Evolutionary conservation across 2,113 vertebrate species (phyloP).

Genomic region (Nothocercus nigrocapillus): DNA sequence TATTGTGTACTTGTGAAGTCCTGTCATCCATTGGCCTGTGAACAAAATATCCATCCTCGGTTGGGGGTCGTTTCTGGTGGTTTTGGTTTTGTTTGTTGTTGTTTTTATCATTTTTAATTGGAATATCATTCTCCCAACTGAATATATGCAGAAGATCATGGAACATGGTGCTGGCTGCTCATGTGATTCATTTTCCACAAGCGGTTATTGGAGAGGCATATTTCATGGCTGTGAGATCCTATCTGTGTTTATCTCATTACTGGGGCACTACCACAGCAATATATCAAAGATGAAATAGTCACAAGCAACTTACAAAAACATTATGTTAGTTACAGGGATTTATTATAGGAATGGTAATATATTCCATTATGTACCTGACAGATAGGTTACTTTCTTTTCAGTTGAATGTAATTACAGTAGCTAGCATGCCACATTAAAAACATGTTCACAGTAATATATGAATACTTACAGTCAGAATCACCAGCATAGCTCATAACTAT

Average conservation of each 20-base stretch:
- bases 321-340: background rate
- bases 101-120: background rate
- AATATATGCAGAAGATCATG: background rate
- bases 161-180: background rate
- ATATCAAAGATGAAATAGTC: background rate
- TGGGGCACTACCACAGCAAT: background rate
- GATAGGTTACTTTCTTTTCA: background rate
- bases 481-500: background rate
- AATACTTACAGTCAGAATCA: background rate
- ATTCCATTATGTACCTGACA: background rate
- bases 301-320: background rate
- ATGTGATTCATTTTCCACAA: constrained; percentile 14
- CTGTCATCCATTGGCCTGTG: background rate
- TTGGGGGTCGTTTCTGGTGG: too few species aligned
- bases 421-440: background rate
- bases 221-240: constrained; percentile 20
- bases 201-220: constrained; percentile 1
- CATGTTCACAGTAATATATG: background rate
- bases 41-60: background rate
- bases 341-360: background rate
- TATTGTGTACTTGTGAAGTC: background rate
- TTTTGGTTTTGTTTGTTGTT: rapidly evolving
- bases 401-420: background rate
- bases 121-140: background rate
- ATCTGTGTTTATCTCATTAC: constrained; percentile 29